Conservation (phyloP, 2,888 invertebrate species). For the Ctena decussata region DNA sequence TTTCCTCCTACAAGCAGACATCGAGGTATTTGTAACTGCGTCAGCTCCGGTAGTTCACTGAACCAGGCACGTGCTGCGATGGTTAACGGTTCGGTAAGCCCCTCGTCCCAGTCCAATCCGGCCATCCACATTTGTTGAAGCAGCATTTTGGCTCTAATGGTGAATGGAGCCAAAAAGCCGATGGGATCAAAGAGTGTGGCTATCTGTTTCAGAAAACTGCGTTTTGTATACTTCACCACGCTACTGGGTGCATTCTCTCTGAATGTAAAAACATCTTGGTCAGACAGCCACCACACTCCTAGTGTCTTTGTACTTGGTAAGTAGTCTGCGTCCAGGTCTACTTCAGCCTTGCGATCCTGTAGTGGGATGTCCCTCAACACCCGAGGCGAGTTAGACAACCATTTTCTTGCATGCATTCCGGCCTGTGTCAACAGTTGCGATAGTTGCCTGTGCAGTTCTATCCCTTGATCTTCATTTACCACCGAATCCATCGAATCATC, state of each 20-base stretch:
- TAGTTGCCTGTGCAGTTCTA: conserved; percentile 53
- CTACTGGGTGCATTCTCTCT: not conserved
- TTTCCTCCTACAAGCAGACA: not conserved
- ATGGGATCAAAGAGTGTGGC: conserved; percentile 79
- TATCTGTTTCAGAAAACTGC: conserved; percentile 62
- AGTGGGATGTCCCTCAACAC: too few relatives aligned
- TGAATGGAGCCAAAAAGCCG: conserved; percentile 73
- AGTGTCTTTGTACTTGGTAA: conserved; percentile 44
- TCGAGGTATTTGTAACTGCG: not conserved
- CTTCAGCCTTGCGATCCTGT: too few relatives aligned
- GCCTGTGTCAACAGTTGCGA: not conserved
- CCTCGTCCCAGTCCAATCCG: conserved; percentile 40
- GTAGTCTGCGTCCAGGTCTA: too few relatives aligned
- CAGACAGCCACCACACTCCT: conserved; percentile 51
- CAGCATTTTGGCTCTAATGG: conserved; percentile 38
- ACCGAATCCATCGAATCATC: conserved; percentile 50
- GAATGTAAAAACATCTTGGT: conserved; percentile 45
- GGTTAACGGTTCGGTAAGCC: conserved; percentile 25
- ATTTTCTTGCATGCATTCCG: conserved; percentile 47
- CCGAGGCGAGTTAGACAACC: conserved; percentile 50
- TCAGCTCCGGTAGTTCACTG: not conserved
- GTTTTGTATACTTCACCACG: conserved; percentile 65
- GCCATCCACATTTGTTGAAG: conserved; percentile 33
- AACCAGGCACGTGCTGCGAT: conserved; percentile 1
- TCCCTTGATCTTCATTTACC: conserved; percentile 16